Percentiles rank a stretch among this genome's conserved stretches.
phyloP scores from a whole-genome alignment of 2,888 invertebrate species.

The Mantis religiosa region DNA sequence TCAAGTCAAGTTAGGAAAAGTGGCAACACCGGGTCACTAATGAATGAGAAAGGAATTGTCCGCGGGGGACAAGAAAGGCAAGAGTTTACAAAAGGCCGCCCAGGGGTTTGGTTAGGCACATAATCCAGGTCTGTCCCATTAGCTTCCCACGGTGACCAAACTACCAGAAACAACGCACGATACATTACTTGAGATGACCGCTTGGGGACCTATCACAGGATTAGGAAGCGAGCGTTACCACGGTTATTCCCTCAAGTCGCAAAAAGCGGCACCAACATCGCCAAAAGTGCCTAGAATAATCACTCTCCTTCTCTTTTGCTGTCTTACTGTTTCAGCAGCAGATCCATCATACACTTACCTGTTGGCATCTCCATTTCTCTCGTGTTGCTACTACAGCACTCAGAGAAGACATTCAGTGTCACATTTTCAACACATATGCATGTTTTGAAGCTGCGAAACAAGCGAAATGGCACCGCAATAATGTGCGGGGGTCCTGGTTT shows the following conservation, averaged over 20 bases:
- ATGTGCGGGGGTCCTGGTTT: too few relatives aligned
- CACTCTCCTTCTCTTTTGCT: too few relatives aligned
- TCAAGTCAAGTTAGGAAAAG: neutral
- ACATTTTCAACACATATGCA: too few relatives aligned
- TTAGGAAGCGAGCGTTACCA: neutral
- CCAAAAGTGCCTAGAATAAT: too few relatives aligned
- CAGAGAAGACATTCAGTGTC: too few relatives aligned
- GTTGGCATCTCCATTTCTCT: too few relatives aligned
- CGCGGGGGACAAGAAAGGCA: neutral
- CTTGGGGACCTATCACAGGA: neutral
- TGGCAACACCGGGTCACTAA: neutral
- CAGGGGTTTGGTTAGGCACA: neutral
- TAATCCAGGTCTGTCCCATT: neutral
- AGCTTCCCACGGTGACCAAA: neutral
- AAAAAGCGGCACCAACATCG: too few relatives aligned
- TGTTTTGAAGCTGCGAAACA: too few relatives aligned
- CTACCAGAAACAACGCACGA: neutral
- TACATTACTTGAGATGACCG: neutral
- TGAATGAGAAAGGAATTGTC: neutral
- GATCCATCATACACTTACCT: too few relatives aligned
- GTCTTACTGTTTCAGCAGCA: too few relatives aligned
- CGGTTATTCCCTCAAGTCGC: neutral
- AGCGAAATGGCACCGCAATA: too few relatives aligned
- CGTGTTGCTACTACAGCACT: too few relatives aligned
- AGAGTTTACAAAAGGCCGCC: neutral